Evolutionary conservation across 2,797 vertebrate species (phyloP), one percentile per base, ranked within the genome.

Genomic region (Oryzias dopingdopingensis): DNA sequence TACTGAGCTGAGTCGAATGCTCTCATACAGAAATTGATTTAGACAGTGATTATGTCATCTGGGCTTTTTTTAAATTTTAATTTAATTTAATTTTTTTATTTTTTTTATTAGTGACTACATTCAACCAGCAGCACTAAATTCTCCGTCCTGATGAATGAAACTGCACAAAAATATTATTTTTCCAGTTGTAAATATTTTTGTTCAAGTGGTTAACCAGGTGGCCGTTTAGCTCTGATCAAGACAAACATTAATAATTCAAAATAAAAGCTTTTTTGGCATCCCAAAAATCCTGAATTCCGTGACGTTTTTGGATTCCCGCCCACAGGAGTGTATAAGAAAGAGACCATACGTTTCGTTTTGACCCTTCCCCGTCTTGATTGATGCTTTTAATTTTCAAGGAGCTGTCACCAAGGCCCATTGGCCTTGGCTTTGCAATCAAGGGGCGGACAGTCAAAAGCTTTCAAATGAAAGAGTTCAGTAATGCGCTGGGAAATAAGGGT

Each of bases 301-400:
- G 32, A 12, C 12, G 10, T 12, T 32, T 32, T 37, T 37, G 32
- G 32, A 37, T 37, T 37, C 32, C 10, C 32, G 32, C 32, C 32
- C 10, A 37, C 32, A 1, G 10, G 32, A 7, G 6, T 2, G 8
- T 10, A 59, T 20, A 51, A 24, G 14, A 40, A 61, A 69, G 67
- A 56, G 40, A 74, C 62, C 52, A 51, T 62, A 65, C 75, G 57
- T 32, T 59, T 37, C 45, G 32, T 52, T 16, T 50, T 0, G 5
- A 7, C 7, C 43, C 23, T 44, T 43, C 48, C 59, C 61, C 4
- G 17, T 68, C 70, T 60, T 88, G 87, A 90, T 89, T 86, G 84
- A 89, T 89, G 81, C 79, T 80, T 88, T 88, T 86, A 78, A 89
- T 92, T 89, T 88, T 84, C 83, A 76, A 80, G 73, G 67, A 81